Percentiles rank a stretch among this genome's conserved stretches.
Evolutionary conservation across 2,113 vertebrate genomes (phyloP).

Genomic region (Cyprinodon variegatus): DNA sequence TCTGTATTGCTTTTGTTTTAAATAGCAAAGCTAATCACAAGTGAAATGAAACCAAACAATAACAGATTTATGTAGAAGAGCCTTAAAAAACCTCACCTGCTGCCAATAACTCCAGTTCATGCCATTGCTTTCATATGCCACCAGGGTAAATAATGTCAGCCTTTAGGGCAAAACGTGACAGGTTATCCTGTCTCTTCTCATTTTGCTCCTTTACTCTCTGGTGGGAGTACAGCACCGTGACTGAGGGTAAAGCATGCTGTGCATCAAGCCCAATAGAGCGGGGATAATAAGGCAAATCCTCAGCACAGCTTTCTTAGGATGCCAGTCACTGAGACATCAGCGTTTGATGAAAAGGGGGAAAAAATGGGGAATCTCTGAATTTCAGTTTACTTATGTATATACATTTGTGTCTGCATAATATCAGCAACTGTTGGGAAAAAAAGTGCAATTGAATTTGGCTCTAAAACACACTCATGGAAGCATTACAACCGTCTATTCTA

Average conservation of each 20-base stretch:
- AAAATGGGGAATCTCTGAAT: not conserved
- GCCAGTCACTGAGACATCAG: slow-evolving; percentile 20
- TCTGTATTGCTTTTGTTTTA: not conserved
- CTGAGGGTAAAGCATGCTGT: slow-evolving; percentile 17
- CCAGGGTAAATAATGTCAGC: slow-evolving; percentile 9
- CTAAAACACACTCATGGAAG: not conserved
- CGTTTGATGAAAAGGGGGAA: not conserved
- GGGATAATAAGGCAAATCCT: slow-evolving; percentile 54
- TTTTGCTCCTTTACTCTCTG: slow-evolving; percentile 12
- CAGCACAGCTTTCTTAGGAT: slow-evolving; percentile 35
- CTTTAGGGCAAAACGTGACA: slow-evolving; percentile 21
- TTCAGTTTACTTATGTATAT: not conserved
- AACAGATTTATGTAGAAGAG: not conserved
- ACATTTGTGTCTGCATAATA: not conserved
- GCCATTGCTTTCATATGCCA: slow-evolving; percentile 20
- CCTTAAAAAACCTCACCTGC: not conserved
- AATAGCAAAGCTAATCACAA: not conserved
- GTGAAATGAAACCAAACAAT: not conserved
- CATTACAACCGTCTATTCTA: too few relatives aligned
- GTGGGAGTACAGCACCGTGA: not conserved
- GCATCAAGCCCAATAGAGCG: slow-evolving; percentile 41
- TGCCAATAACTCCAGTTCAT: slow-evolving; percentile 6
- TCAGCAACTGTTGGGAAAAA: not conserved
- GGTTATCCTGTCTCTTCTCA: slow-evolving; percentile 27
- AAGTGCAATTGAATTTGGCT: not conserved